Evolutionary conservation across 1,140 invertebrate species (phyloP).

Genomic region (Branchinecta lindahli): DNA sequence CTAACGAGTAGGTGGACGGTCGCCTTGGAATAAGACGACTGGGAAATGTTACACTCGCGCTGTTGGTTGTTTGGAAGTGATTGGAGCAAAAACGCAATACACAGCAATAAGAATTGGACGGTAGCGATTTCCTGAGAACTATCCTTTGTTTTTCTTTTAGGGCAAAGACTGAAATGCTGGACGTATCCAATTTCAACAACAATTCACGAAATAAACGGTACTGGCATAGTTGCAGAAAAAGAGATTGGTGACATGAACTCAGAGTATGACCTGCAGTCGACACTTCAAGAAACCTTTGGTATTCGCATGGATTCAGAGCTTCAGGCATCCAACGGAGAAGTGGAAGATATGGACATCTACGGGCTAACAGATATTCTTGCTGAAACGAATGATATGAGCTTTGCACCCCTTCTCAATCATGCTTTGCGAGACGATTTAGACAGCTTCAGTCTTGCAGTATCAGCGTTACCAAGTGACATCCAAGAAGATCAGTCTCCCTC

Average conservation of each 20-base stretch:
- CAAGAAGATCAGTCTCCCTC: conserved; percentile 4
- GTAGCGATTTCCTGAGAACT: conserved; percentile 8
- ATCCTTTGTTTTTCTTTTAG: conserved; percentile 6
- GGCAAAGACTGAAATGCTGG: conserved; percentile 7
- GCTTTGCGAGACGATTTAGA: conserved; percentile 5
- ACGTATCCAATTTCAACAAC: conserved; percentile 2
- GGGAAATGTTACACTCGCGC: conserved; percentile 4
- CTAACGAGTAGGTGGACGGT: conserved; percentile 8
- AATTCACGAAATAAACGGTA: conserved; percentile 2
- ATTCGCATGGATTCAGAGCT: conserved; percentile 7
- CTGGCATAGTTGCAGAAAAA: conserved; percentile 1
- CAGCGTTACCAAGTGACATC: conserved; percentile 5
- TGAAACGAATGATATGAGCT: conserved; percentile 6
- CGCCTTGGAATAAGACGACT: conserved; percentile 4
- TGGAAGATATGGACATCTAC: not conserved
- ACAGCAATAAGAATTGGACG: not conserved
- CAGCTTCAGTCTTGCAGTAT: conserved; percentile 8
- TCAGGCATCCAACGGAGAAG: conserved; percentile 7
- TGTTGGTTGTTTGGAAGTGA: conserved; percentile 5
- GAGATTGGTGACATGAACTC: conserved; percentile 5
- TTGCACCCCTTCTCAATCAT: conserved; percentile 5
- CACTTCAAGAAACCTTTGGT: conserved; percentile 1
- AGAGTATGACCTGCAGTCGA: not conserved
- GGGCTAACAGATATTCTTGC: conserved; percentile 1
- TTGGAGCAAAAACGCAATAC: not conserved